Conservation (phyloP, 2,797 vertebrate species). For the Lacerta viridis region DNA sequence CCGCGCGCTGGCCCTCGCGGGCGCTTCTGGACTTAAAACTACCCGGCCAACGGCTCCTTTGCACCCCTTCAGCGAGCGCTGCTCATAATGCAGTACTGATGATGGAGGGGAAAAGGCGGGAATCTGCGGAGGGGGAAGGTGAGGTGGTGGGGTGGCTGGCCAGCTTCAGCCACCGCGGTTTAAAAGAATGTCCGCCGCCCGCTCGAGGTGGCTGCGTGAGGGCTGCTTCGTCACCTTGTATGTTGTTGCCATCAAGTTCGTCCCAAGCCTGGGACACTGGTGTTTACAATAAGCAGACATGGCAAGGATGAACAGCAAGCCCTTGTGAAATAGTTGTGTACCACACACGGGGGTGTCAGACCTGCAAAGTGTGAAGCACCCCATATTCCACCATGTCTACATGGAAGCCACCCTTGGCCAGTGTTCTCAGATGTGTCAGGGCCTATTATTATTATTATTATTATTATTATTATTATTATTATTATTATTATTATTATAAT, state of each 20-base stretch:
- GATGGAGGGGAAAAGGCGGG: slow-evolving; percentile 42
- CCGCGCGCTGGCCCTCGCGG: background rate
- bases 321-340: background rate
- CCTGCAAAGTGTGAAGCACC: background rate
- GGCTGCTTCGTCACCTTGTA: background rate
- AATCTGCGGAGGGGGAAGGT: slow-evolving; percentile 22
- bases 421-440: background rate
- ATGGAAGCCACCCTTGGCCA: background rate
- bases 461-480: too few relatives aligned
- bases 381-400: background rate
- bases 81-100: too few relatives aligned
- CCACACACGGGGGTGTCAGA: background rate
- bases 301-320: background rate
- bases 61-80: too few relatives aligned
- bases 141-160: background rate
- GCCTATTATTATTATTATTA: too few relatives aligned
- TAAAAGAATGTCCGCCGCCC: background rate
- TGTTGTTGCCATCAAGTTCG: background rate
- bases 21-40: background rate
- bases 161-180: background rate
- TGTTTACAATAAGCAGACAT: background rate
- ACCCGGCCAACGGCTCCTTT: background rate
- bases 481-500: too few relatives aligned
- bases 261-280: background rate
- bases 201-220: background rate